phyloP scores from a whole-genome alignment of 2,113 vertebrate species.

The Oostethus manadensis region DNA sequence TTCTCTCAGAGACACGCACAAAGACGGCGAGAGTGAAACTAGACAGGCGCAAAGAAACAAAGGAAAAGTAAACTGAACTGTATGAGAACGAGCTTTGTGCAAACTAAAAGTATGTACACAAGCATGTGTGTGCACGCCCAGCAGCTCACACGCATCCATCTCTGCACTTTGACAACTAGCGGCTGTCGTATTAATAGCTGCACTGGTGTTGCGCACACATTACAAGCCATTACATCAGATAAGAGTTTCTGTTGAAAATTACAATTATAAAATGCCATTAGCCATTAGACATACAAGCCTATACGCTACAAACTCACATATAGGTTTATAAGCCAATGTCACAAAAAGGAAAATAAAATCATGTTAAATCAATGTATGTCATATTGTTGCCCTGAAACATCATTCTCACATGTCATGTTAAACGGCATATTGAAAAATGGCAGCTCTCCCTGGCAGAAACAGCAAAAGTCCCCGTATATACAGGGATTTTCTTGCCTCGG shows the following conservation, averaged over 20 bases:
- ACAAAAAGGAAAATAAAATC: background rate
- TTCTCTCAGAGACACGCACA: slow-evolving; percentile 12
- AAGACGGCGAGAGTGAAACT: slow-evolving; percentile 24
- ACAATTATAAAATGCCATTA: slow-evolving; percentile 31
- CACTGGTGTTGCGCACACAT: slow-evolving; percentile 42
- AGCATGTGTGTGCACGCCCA: slow-evolving; percentile 42
- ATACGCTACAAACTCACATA: slow-evolving; percentile 10
- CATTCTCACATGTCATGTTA: background rate
- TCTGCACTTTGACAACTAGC: slow-evolving; percentile 21
- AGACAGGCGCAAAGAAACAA: slow-evolving; percentile 24
- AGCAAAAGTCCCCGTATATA: slow-evolving; percentile 2
- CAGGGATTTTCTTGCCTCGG: slow-evolving; percentile 16
- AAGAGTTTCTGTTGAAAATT: slow-evolving; percentile 41
- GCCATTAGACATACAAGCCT: slow-evolving; percentile 23
- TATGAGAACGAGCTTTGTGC: slow-evolving; percentile 28
- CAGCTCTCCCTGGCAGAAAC: too few species aligned
- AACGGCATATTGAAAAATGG: background rate
- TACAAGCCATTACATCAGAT: slow-evolving; percentile 60
- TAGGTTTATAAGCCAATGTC: background rate
- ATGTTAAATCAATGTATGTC: slow-evolving; percentile 3
- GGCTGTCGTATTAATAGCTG: slow-evolving; percentile 53
- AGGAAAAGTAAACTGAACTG: slow-evolving; percentile 26
- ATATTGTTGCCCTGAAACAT: background rate
- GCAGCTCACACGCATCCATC: slow-evolving; percentile 30
- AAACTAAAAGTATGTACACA: slow-evolving; percentile 41